Base-by-base conservation (phyloP, 1,140 invertebrate species). In the Pachypsylla venusta region DNA sequence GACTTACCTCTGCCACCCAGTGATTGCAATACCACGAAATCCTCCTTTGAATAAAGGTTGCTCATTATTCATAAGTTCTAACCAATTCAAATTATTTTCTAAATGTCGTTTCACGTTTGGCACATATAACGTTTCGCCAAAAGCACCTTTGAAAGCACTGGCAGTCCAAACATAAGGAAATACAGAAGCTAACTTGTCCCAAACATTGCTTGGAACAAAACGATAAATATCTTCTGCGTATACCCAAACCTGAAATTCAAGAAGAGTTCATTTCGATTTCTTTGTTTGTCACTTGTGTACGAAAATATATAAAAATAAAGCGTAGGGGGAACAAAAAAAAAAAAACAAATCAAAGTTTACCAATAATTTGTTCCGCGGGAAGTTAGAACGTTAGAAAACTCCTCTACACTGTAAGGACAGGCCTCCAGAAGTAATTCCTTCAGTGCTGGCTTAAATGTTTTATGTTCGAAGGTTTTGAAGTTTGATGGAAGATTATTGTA, bases 131-230 rank as follows among this genome's bases (percentile, higher is more conserved):
- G 80, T 82, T 62, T 87, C 83, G 0, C 89, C 89, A 65, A 89
- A 87, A 0, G 89, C 88, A 12, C 87, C 92, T 76, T 95, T 95
- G 67, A 87, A 95, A 1, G 92, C 88, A 60, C 84, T 84, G 2
- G 91, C 91, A n/a, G 84, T 79, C 94, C 94, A 98, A n/a, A 93
- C 79, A 24, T 81, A 79, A 0, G 82, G 79, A 70, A 98, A 98
- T 1, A 93, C 74, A 53, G 79, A 75, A 0, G 81, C 77, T 65
- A 91, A 95, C 42, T 82, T 86, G 53, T 86, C 80, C 87, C 87
- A 93, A 3, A 73, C 68, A 69, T 56, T 73, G 22, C 70, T 69
- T 1, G 74, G 72, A 1, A 78, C 74, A 62, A 81, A 77, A 20
- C 74, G 67, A 57, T 78, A 74, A 2, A 77, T 70, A 64, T 81